Evolutionary conservation across 2,113 vertebrate genomes (phyloP).

Genomic region (Condylura cristata): DNA sequence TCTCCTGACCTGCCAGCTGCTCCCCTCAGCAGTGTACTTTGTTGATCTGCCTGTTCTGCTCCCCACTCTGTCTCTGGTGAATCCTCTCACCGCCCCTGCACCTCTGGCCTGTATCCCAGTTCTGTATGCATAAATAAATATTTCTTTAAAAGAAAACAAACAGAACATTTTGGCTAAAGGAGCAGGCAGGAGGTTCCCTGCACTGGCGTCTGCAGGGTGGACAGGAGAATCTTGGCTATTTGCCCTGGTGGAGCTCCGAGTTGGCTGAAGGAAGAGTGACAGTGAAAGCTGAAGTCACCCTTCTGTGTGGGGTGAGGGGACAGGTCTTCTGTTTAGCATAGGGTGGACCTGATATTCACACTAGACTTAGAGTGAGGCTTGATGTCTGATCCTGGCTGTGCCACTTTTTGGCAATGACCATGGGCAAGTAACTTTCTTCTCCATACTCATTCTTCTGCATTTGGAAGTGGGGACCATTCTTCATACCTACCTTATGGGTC

Average conservation of each 20-base stretch:
- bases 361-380: neutral
- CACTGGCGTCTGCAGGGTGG: neutral
- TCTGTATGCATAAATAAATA: too few relatives aligned
- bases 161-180: neutral
- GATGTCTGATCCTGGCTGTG: neutral
- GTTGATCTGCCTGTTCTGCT: too few relatives aligned
- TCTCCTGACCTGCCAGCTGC: too few relatives aligned
- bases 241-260: neutral
- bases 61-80: too few relatives aligned
- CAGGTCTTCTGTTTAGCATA: fast-evolving
- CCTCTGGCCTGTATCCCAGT: too few relatives aligned
- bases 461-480: neutral
- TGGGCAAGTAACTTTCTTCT: neutral
- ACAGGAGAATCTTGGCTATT: neutral
- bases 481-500: neutral
- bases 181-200: neutral
- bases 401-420: neutral
- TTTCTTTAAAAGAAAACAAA: too few relatives aligned
- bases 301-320: neutral
- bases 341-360: too few relatives aligned
- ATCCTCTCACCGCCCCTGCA: too few relatives aligned
- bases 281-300: neutral
- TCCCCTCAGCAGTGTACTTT: too few relatives aligned
- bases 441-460: neutral
- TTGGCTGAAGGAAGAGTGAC: neutral